Base-by-base conservation (phyloP, 2,113 vertebrate genomes). In the Galemys pyrenaicus region DNA sequence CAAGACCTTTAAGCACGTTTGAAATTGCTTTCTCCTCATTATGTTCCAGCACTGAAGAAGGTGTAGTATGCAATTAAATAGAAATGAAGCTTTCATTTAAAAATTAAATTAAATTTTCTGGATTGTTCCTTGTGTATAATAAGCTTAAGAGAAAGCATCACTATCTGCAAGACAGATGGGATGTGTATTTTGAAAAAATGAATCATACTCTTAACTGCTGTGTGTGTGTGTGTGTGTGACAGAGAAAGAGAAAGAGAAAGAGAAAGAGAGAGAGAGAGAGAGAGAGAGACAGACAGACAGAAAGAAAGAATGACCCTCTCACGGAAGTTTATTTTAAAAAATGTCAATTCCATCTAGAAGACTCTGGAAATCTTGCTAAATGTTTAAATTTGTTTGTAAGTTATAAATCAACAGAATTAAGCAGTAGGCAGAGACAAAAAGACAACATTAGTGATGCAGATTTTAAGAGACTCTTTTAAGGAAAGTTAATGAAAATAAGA, bases 51-150 rank as follows among this genome's bases (percentile, higher is more conserved):
- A 86, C 32, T 41, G 67, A 89, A 88, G 94, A 97, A 94, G 46
- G 41, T 88, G 82, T 82, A 87, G 85, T 51, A 35, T 96, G 95
- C 94, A 96, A 93, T 94, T 96, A 97, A 96, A 97, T 60, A 97
- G 81, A 95, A 96, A 95, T 87, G 58, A 95, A 58, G n/a, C 10
- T 94, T 96, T 92, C 75, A 89, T 97, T 97, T 82, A 97, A 97
- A 91, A 97, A 96, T 96, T 87, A 90, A 97, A 96, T 97, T 95
- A 90, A 30, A 15, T 96, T 97, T 98, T 84, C 68, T 82, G 60
- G 20, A 71, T 62, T 62, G 68, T 93, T 80, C 58, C 95, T 96
- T 16, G 13, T 15, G 7, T 56, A 39, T 10, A 77, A 70, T 94
- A 87, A 93, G 41, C 37, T 51, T 87, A 82, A 28, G 11, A 56